phyloP scores from a whole-genome alignment of 1,140 invertebrate genomes.

The Drosophila yakuba region DNA sequence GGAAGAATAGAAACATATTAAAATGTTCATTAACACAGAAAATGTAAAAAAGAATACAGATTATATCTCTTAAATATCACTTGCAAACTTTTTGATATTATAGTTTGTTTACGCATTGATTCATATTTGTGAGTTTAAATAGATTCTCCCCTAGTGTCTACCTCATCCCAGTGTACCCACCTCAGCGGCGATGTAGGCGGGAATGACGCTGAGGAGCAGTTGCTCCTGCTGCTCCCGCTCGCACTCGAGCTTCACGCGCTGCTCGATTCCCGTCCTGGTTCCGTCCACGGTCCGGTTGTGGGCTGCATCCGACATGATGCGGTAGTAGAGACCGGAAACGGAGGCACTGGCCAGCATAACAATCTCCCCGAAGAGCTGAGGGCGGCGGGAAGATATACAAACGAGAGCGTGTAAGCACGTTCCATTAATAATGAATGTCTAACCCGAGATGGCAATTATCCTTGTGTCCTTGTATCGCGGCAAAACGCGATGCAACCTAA shows the following conservation, averaged over 20 bases:
- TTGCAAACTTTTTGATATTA: neutral
- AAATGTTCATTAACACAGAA: neutral
- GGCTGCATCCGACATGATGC: constrained; percentile 92
- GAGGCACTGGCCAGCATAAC: constrained; percentile 91
- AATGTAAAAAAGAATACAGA: no score
- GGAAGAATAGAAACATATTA: neutral
- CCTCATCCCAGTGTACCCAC: constrained; percentile 19
- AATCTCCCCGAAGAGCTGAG: constrained; percentile 90
- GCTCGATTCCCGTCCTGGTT: constrained; percentile 95
- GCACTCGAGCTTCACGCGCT: constrained; percentile 95
- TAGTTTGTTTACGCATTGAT: neutral
- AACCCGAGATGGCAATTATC: constrained; percentile 30
- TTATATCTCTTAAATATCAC: no score
- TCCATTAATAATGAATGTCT: constrained; percentile 44
- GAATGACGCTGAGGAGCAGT: constrained; percentile 95
- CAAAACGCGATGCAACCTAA: constrained; percentile 43
- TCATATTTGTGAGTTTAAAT: no score
- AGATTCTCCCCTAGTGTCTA: no score
- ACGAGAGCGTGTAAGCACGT: neutral
- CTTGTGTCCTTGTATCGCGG: constrained; percentile 16
- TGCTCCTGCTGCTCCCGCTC: constrained; percentile 97
- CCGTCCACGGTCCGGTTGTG: constrained; percentile 94
- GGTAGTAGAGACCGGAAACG: constrained; percentile 93
- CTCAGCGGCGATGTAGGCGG: constrained; percentile 89
- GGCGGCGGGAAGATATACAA: neutral